Conservation (phyloP, 1,140 invertebrate species). For the Hylaeus volcanicus region DNA sequence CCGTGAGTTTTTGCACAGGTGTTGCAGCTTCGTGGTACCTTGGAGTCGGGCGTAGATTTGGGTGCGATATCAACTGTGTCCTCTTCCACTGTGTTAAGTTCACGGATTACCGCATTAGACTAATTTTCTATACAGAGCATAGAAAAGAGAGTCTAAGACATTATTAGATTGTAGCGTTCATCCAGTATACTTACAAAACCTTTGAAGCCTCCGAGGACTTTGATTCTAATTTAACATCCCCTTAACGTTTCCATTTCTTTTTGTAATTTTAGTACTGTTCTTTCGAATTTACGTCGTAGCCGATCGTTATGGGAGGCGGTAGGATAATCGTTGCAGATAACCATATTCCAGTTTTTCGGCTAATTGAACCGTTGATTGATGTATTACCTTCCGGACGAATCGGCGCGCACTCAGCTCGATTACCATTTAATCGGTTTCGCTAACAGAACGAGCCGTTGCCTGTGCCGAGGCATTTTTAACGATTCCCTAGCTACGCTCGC, state of each 20-base stretch:
- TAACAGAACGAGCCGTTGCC: not conserved
- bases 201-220: no score
- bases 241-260: not conserved
- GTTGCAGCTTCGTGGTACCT: conserved; percentile 36
- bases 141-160: no score
- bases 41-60: conserved; percentile 22
- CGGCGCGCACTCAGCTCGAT: conserved; percentile 23
- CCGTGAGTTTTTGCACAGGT: not conserved
- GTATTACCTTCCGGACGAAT: conserved; percentile 41
- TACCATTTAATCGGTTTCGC: conserved; percentile 35
- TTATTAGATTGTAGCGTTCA: no score
- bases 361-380: conserved; percentile 47
- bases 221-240: no score
- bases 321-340: conserved; percentile 26
- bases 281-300: not conserved
- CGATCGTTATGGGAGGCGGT: conserved; percentile 27
- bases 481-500: not conserved
- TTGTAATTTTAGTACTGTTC: conserved; percentile 17
- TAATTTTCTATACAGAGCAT: no score
- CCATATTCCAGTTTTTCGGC: conserved; percentile 33
- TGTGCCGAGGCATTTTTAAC: not conserved
- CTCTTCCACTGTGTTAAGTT: conserved; percentile 57
- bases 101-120: not conserved
- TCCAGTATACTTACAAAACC: no score
- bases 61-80: conserved; percentile 66